phyloP scores from a whole-genome alignment of 1,140 invertebrate genomes.

The Lasioglossum baleicum region DNA sequence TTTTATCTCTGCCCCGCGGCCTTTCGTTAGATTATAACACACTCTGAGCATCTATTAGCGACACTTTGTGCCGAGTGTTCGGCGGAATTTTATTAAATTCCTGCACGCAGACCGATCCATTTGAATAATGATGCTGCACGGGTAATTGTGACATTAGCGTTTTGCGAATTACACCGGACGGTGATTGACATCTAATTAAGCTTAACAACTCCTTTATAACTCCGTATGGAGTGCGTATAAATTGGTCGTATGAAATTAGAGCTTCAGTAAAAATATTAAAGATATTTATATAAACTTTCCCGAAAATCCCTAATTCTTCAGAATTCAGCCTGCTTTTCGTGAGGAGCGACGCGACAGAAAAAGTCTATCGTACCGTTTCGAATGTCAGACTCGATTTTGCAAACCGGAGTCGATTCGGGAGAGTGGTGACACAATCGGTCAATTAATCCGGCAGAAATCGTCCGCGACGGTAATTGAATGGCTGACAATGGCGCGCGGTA shows the following conservation, averaged over 20 bases:
- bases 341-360: not conserved
- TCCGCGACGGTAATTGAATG: conserved; percentile 37
- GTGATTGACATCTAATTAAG: too few relatives aligned
- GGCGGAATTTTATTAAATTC: not conserved
- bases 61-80: not conserved
- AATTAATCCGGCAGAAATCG: conserved; percentile 31
- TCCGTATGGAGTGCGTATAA: too few relatives aligned
- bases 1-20: not conserved
- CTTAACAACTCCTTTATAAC: not conserved
- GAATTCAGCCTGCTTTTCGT: too few relatives aligned
- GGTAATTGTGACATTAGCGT: too few relatives aligned
- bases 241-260: too few relatives aligned
- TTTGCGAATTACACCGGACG: too few relatives aligned
- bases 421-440: conserved; percentile 1
- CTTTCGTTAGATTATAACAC: not conserved
- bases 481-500: conserved; percentile 9
- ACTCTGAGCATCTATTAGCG: not conserved
- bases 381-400: too few relatives aligned
- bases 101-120: not conserved
- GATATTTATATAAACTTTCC: too few relatives aligned
- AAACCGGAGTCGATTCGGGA: too few relatives aligned
- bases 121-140: not conserved
- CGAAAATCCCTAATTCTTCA: too few relatives aligned
- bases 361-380: not conserved
- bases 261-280: too few relatives aligned